Conservation (phyloP, 2,113 vertebrate species). For the Neolamprologus ventralis region DNA sequence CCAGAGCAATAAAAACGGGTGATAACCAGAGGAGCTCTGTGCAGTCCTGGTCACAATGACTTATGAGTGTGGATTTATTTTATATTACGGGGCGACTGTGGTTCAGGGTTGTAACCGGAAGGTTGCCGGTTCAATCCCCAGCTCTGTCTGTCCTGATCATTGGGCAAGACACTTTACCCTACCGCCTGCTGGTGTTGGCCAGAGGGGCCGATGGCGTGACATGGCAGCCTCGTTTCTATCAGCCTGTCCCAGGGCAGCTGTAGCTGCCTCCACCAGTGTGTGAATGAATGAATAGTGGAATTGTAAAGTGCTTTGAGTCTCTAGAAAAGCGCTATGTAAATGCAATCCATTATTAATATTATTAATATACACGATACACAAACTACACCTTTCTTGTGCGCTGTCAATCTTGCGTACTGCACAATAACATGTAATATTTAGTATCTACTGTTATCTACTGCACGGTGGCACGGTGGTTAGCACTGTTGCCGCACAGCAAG, state of each 20-base stretch:
- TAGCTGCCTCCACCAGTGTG: not conserved
- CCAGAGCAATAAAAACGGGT: not conserved
- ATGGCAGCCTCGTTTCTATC: not conserved
- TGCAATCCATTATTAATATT: not conserved
- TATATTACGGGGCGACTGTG: not conserved
- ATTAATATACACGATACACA: not conserved
- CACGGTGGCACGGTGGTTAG: too few relatives aligned
- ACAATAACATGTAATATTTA: not conserved
- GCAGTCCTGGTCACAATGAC: not conserved
- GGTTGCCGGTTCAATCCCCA: not conserved
- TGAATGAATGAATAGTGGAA: not conserved
- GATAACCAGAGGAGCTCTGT: not conserved
- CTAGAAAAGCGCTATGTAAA: not conserved
- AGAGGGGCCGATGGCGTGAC: fast-evolving
- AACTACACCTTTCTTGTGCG: not conserved
- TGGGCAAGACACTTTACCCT: not conserved
- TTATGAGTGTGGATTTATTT: not conserved
- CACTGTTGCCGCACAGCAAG: too few relatives aligned
- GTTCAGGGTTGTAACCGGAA: fast-evolving
- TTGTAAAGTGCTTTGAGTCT: not conserved
- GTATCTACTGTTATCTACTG: not conserved
- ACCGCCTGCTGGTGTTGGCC: fast-evolving
- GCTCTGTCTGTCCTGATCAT: not conserved
- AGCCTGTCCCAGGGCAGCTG: not conserved
- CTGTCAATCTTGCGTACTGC: not conserved